A percentile compares a stretch with the other conserved stretches of the same genome.
Conservation (phyloP, 2,797 vertebrate genomes). For the Acrossocheilus fasciatus region DNA sequence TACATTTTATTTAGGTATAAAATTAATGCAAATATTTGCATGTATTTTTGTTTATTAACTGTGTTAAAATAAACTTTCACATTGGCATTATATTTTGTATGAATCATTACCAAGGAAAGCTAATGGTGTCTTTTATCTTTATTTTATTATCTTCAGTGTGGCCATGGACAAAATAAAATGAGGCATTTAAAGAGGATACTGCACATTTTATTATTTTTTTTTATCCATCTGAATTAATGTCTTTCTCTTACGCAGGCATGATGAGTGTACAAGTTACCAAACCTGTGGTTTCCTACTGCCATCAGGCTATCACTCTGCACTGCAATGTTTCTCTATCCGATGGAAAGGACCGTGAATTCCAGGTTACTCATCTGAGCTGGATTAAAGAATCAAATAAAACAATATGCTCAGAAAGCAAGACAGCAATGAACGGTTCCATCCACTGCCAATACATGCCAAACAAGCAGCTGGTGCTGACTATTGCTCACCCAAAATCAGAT, state of each 20-base stretch:
- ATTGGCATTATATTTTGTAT: neutral
- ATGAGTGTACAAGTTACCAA: slow-evolving; percentile 13
- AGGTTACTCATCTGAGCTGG: slow-evolving; percentile 28
- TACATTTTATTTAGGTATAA: neutral
- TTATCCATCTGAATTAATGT: neutral
- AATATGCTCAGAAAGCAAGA: neutral
- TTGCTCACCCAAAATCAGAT: neutral
- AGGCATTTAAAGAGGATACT: no score
- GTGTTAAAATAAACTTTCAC: neutral
- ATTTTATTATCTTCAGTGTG: neutral
- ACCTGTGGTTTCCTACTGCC: slow-evolving; percentile 21
- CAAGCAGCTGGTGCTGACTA: slow-evolving; percentile 17
- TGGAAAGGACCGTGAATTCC: neutral
- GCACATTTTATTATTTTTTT: no score
- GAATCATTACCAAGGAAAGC: neutral
- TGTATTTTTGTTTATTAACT: neutral
- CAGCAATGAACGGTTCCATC: neutral
- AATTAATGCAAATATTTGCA: neutral
- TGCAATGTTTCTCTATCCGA: slow-evolving; percentile 14
- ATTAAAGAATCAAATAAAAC: slow-evolving; percentile 24
- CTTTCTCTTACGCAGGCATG: slow-evolving; percentile 1
- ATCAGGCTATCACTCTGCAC: slow-evolving; percentile 13
- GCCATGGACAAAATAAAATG: no score
- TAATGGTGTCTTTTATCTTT: neutral
- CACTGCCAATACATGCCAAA: slow-evolving; percentile 8